Conservation (phyloP, 1,140 invertebrate genomes). For the Ceratosolen solmsi region DNA sequence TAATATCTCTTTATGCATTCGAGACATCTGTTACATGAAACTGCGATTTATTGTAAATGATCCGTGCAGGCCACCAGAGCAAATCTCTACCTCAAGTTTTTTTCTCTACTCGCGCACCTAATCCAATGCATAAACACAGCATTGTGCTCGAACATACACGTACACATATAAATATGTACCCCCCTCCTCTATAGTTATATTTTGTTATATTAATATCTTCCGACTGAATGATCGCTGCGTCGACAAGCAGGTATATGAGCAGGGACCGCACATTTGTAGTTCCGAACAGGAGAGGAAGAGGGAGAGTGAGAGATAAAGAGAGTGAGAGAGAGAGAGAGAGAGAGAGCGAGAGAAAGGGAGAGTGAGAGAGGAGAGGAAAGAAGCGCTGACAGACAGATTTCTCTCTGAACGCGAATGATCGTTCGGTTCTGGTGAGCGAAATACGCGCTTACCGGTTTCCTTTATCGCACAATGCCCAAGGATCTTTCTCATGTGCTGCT, state of each 20-base stretch:
- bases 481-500: conserved; percentile 60
- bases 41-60: conserved; percentile 50
- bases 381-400: conserved; percentile 61
- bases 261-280: conserved; percentile 67
- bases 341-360: conserved; percentile 25
- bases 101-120: conserved; percentile 57
- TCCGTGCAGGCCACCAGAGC: conserved; percentile 27
- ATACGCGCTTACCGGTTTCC: conserved; percentile 63
- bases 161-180: not conserved
- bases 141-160: conserved; percentile 61
- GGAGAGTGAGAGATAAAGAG: too few relatives aligned
- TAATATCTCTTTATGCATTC: conserved; percentile 53
- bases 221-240: conserved; percentile 66
- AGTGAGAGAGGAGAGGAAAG: conserved; percentile 36
- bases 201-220: conserved; percentile 74
- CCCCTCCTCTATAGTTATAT: conserved; percentile 57
- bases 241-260: conserved; percentile 63
- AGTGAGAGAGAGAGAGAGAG: conserved; percentile 26
- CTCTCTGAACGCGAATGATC: conserved; percentile 30
- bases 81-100: conserved; percentile 55
- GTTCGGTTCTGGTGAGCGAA: conserved; percentile 27
- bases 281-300: conserved; percentile 17
- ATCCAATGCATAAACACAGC: conserved; percentile 73
- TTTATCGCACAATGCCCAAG: conserved; percentile 63
- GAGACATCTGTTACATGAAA: conserved; percentile 64